A percentile compares a stretch with the other conserved stretches of the same genome.
Evolutionary conservation across 2,113 vertebrate species (phyloP).

Genomic region (Zingel zingel): DNA sequence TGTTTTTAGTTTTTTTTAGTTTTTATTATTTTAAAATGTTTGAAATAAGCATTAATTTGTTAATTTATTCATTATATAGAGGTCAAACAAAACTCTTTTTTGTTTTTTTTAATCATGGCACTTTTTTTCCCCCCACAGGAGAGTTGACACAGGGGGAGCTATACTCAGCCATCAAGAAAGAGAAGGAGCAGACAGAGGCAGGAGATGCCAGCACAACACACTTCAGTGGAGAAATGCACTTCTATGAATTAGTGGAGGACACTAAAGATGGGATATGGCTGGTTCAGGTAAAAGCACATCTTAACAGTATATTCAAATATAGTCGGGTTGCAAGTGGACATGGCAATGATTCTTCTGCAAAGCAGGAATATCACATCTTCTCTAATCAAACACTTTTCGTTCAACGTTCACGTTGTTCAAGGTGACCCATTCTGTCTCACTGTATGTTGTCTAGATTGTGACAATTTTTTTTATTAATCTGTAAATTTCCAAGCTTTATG

Average conservation of each 20-base stretch:
- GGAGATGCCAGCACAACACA: conserved; percentile 89
- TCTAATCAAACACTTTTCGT: neutral
- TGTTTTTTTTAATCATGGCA: neutral
- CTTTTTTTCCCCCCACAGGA: conserved; percentile 78
- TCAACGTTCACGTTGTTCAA: no score
- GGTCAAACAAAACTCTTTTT: neutral
- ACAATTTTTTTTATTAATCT: no score
- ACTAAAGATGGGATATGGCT: conserved; percentile 99
- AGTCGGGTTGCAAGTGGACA: neutral
- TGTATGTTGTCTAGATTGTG: no score
- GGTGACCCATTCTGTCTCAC: no score
- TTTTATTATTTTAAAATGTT: no score
- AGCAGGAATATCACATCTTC: neutral
- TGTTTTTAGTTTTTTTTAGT: no score
- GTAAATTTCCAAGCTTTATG: no score
- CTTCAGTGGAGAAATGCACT: conserved; percentile 98
- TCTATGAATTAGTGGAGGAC: conserved; percentile 98
- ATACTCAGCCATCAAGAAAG: conserved; percentile 95
- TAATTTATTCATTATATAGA: no score
- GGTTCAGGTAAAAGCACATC: conserved; percentile 89
- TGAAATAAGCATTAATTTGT: no score
- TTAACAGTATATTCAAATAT: neutral
- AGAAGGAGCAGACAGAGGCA: conserved; percentile 91
- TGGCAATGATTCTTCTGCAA: neutral
- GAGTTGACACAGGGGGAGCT: conserved; percentile 97